Evolutionary conservation across 2,797 vertebrate species (phyloP).

Genomic region (Jordanella pulchra): DNA sequence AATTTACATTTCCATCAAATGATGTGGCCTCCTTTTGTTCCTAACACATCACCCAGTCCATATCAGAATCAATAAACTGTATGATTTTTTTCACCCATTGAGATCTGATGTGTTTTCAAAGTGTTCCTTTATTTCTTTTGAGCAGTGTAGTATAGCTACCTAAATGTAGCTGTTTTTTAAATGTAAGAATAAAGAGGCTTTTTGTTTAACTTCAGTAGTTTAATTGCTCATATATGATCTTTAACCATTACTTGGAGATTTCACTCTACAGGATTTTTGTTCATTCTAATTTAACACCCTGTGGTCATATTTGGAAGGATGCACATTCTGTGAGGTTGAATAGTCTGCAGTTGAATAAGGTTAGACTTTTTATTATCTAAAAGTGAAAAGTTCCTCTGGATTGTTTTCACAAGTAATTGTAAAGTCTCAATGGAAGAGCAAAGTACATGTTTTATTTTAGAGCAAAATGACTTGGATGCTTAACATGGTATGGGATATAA

Average conservation of each 20-base stretch:
- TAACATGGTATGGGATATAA: background rate
- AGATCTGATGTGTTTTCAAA: too few species aligned
- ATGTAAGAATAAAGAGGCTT: constrained; percentile 9
- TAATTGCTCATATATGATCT: constrained; percentile 1
- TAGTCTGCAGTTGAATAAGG: too few species aligned
- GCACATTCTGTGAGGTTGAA: constrained; percentile 65
- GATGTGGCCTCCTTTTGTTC: too few species aligned
- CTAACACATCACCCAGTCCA: too few species aligned
- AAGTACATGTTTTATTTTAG: background rate
- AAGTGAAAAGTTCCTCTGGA: background rate
- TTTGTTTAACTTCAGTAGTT: constrained; percentile 17
- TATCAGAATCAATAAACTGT: too few species aligned
- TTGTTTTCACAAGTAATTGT: background rate
- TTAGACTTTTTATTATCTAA: background rate
- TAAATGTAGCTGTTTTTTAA: constrained; percentile 26
- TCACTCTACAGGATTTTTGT: constrained; percentile 68
- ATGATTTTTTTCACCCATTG: too few species aligned
- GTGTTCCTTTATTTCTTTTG: too few species aligned
- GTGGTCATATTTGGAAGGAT: constrained; percentile 63
- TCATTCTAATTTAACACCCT: constrained; percentile 71
- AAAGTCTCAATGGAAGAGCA: background rate
- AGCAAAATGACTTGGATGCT: background rate
- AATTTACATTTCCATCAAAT: too few species aligned
- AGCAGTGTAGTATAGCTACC: background rate
- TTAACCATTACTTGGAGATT: constrained; percentile 47